These are phyloP conservation scores for Cataglyphis altisquamis DNA, from an alignment of 2,888 invertebrate genomes.

Conservation along the genomic window DNA sequence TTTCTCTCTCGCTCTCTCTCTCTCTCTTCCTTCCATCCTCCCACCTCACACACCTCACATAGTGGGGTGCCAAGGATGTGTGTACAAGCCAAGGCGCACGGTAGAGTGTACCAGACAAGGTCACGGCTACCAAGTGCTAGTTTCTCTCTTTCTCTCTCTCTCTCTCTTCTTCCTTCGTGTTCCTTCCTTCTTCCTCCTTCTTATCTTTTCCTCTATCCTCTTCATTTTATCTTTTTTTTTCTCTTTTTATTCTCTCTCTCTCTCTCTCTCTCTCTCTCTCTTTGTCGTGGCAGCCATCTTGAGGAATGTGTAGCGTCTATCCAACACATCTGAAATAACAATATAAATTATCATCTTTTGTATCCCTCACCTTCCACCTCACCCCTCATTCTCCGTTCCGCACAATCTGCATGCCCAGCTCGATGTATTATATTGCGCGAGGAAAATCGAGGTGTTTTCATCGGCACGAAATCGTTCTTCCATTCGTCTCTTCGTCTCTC, in stretches of 20 bases:
- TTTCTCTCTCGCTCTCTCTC: conserved; percentile 45
- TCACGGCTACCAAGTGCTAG: conserved; percentile 84
- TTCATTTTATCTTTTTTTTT: neutral
- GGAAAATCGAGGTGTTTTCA: conserved; percentile 32
- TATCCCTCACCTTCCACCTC: conserved; percentile 64
- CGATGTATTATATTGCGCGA: conserved; percentile 21
- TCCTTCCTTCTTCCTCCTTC: conserved; percentile 38
- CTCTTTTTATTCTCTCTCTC: conserved; percentile 24
- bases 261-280: conserved; percentile 41
- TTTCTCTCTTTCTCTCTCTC: conserved; percentile 47
- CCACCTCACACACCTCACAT: conserved; percentile 54
- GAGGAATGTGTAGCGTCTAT: conserved; percentile 78
- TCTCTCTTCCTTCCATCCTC: conserved; percentile 48
- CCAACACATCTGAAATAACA: conserved; percentile 78
- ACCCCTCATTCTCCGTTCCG: conserved; percentile 39
- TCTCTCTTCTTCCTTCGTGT: neutral
- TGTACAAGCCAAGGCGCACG: conserved; percentile 71
- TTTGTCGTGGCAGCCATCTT: conserved; percentile 81
- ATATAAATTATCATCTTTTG: conserved; percentile 78
- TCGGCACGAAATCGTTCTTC: neutral
- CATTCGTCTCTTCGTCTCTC: conserved; percentile 22
- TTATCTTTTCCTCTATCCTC: neutral
- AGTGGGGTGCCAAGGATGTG: conserved; percentile 73
- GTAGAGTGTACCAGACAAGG: conserved; percentile 84
- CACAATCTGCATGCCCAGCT: neutral